Percentiles rank a stretch among this genome's conserved stretches.
phyloP scores from a whole-genome alignment of 2,113 vertebrate genomes.

The Labeo catla region DNA sequence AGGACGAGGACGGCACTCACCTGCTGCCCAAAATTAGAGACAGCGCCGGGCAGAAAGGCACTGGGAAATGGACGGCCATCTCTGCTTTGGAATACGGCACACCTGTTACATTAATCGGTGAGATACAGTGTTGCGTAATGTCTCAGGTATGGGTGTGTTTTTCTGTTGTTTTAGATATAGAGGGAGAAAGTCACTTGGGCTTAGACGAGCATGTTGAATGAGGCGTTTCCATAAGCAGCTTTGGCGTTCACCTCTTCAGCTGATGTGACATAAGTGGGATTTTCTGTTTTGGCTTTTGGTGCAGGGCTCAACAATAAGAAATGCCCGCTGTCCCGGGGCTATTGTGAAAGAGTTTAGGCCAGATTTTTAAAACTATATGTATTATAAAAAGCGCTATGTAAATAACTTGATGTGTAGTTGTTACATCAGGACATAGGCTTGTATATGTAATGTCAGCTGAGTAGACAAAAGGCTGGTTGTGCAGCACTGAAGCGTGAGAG shows the following conservation, averaged over 20 bases:
- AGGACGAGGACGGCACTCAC: constrained; percentile 80
- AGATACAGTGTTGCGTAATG: constrained; percentile 27
- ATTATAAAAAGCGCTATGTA: too few relatives aligned
- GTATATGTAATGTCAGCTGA: constrained; percentile 1
- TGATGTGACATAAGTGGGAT: constrained; percentile 71
- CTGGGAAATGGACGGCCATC: constrained; percentile 97
- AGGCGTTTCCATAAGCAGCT: constrained; percentile 66
- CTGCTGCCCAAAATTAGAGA: constrained; percentile 94
- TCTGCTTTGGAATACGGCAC: constrained; percentile 92
- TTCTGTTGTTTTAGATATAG: background rate
- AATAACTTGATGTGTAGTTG: background rate
- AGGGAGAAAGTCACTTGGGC: background rate
- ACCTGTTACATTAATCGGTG: constrained; percentile 96
- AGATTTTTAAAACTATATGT: too few relatives aligned
- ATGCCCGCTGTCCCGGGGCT: too few relatives aligned
- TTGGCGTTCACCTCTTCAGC: constrained; percentile 61
- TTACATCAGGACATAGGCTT: background rate
- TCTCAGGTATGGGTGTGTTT: background rate
- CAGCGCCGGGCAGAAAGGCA: constrained; percentile 96
- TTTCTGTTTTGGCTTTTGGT: constrained; percentile 61
- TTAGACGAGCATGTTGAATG: constrained; percentile 46
- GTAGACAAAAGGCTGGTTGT: constrained; percentile 64
- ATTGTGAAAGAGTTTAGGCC: background rate
- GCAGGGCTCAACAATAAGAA: background rate
- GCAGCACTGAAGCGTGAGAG: constrained; percentile 35